Percentiles rank a stretch among this genome's conserved stretches.
phyloP scores from a whole-genome alignment of 2,113 vertebrate genomes.

The Notothenia rossii region DNA sequence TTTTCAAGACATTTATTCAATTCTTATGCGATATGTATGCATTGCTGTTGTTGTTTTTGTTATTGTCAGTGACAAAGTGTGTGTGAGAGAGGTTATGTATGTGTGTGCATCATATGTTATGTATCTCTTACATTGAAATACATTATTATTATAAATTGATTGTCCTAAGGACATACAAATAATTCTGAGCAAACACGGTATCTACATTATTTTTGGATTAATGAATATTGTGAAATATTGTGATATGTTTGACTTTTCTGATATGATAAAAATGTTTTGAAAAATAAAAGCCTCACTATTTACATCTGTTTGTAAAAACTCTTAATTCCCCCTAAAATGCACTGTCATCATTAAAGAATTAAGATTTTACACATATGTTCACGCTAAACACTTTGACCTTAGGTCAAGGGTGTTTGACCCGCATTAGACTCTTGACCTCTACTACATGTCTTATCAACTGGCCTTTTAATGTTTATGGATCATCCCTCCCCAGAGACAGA shows the following conservation, averaged over 20 bases:
- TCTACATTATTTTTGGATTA: neutral
- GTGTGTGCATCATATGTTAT: neutral
- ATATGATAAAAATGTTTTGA: neutral
- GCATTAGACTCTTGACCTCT: conserved; percentile 95
- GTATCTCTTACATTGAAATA: conserved; percentile 2
- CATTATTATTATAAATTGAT: conserved; percentile 7
- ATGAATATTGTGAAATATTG: neutral
- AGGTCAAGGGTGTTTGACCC: conserved; percentile 95
- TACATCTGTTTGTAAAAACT: conserved; percentile 17
- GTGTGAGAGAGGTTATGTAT: conserved; percentile 10
- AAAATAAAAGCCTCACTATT: neutral
- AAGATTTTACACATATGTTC: conserved; percentile 68
- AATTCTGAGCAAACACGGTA: neutral
- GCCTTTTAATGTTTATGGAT: conserved; percentile 92
- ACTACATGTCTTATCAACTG: conserved; percentile 93
- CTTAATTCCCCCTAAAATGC: conserved; percentile 34
- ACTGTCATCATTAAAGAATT: conserved; percentile 25
- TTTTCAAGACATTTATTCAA: conserved; percentile 20
- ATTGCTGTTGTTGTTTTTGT: conserved; percentile 7
- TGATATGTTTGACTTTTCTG: conserved; percentile 5
- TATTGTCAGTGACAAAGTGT: conserved; percentile 6
- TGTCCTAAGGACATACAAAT: neutral
- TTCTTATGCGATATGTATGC: conserved; percentile 4
- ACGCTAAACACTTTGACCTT: conserved; percentile 92
- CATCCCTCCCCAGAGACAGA: conserved; percentile 86